Evolutionary conservation across 2,797 vertebrate genomes (phyloP).

Genomic region (Anableps anableps): DNA sequence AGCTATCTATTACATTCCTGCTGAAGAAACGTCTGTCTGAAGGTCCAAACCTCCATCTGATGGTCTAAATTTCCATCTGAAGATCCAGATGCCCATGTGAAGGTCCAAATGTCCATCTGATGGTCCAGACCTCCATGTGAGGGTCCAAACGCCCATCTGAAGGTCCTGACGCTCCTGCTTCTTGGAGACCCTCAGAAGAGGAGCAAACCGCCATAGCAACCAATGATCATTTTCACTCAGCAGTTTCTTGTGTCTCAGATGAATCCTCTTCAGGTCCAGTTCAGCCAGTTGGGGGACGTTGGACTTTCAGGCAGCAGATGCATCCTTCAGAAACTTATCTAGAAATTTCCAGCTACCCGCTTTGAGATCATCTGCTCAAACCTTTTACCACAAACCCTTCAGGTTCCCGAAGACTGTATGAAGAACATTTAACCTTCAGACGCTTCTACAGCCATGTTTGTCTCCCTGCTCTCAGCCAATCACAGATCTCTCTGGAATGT

Average conservation of each 20-base stretch:
- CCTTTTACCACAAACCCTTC: no score
- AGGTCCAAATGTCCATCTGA: background rate
- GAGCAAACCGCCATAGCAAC: background rate
- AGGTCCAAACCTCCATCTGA: background rate
- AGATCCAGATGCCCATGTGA: background rate
- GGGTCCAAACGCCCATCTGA: background rate
- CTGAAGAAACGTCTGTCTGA: slow-evolving; percentile 24
- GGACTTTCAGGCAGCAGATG: background rate
- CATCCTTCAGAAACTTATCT: no score
- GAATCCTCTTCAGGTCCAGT: background rate
- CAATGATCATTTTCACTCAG: background rate
- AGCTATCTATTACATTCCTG: slow-evolving; percentile 28
- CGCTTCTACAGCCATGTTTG: no score
- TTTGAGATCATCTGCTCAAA: no score
- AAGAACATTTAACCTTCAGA: no score
- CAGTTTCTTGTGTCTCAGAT: background rate
- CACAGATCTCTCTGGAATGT: slow-evolving; percentile 21
- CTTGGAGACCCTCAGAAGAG: background rate
- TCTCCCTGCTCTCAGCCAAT: slow-evolving; percentile 39
- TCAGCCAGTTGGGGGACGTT: background rate
- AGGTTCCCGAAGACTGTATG: no score
- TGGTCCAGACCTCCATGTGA: accelerated
- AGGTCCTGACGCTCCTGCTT: background rate
- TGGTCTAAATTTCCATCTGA: background rate
- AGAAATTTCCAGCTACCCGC: no score